Evolutionary conservation across 2,888 invertebrate species (phyloP).

Genomic region (Adineta ricciae): DNA sequence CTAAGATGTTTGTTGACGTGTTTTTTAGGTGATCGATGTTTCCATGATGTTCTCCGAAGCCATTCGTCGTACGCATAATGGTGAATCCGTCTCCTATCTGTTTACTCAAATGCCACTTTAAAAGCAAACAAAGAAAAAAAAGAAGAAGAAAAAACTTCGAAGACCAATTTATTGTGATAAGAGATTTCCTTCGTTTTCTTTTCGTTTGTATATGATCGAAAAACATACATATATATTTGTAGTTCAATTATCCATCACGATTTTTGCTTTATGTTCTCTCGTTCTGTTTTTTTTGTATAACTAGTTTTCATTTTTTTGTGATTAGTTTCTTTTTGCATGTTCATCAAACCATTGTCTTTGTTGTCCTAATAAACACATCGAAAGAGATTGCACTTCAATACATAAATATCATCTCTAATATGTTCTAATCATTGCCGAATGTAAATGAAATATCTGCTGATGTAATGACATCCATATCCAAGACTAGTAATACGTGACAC

Average conservation of each 20-base stretch:
- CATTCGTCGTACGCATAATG: conserved; percentile 92
- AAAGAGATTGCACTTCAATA: not conserved
- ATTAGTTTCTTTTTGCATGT: not conserved
- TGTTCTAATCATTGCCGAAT: too few species aligned
- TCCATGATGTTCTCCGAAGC: conserved; percentile 99
- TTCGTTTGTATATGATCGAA: not conserved
- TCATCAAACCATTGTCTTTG: not conserved
- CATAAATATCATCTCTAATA: too few species aligned
- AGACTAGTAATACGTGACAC: too few species aligned
- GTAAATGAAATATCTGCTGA: too few species aligned
- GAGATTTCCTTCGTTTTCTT: not conserved
- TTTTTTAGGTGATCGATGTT: conserved; percentile 85
- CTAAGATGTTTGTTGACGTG: not conserved
- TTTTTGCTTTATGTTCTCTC: not conserved
- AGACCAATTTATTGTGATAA: not conserved
- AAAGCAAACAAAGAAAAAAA: too few species aligned
- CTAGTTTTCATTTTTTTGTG: not conserved
- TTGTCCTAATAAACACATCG: not conserved
- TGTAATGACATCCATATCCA: too few species aligned
- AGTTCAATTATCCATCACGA: not conserved
- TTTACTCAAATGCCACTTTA: conserved; percentile 83
- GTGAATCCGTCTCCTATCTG: conserved; percentile 93
- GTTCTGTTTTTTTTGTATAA: not conserved
- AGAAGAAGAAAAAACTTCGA: not conserved
- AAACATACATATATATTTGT: not conserved